Base-by-base conservation (phyloP, 2,113 vertebrate species). In the Dromas ardeola region DNA sequence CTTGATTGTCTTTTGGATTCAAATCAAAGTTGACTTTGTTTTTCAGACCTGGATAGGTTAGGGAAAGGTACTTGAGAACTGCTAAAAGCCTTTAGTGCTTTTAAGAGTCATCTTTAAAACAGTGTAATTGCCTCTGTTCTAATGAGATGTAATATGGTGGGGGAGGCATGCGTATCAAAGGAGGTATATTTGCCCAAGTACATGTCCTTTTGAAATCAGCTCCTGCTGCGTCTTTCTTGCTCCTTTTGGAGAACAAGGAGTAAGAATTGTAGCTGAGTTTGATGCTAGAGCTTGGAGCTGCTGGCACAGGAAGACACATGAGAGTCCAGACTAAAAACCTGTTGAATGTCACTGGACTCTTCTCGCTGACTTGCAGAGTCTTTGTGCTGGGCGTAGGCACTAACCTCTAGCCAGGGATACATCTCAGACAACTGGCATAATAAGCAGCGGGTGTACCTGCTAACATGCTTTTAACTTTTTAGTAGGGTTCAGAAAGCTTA, bases 1-100 rank as follows among this genome's bases (percentile, higher is more conserved):
- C 50, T 87, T 96, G 94, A 95, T 97, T 96, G 67, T 81, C 40
- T 88, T 95, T 93, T 95, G 95, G 82, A 94, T 79, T 80, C 11
- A 66, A 2, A 90, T 95, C 86, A 91, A 95, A 95, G 78, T 21
- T 81, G 77, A 14, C 61, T 74, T 92, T 67, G 38, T 89, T 96
- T 96, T 83, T 88, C 72, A 93, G 82, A 63, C 65, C 32, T 73
- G 23, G 61, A 43, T 91, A 49, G 82, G 49, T 72, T 69, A n/a
- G 49, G 69, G 61, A 61, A n/a, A 50, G 73, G 36, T 72, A 27
- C 76, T 93, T 91, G 79, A 96, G 79, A 94, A 36, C 25, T 36
- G 56, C 61, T 88, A 73, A 74, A 85, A 86, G 47, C 38, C 38
- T 79, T 58, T 22, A 85, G 47, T 84, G 47, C 73, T 90, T 91